Evolutionary conservation across 2,113 vertebrate species (phyloP), one percentile per base, ranked within the genome.

Genomic region (Alosa alosa): DNA sequence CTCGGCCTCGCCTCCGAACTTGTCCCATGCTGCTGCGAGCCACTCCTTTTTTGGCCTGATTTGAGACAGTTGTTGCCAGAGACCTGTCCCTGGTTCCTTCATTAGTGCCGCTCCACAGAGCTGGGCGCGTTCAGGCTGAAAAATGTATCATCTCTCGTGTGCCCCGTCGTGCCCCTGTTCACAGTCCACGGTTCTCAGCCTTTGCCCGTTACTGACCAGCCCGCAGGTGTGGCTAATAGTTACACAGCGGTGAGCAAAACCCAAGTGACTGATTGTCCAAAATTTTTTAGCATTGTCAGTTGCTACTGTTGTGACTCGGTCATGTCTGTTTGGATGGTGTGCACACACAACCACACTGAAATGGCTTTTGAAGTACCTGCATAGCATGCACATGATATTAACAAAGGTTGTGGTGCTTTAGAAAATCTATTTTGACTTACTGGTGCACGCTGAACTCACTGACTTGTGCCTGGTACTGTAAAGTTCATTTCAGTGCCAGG

Each of bases 101-200:
- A 90, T 93, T 94, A 92, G 91, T 90, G 81, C 88, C 86, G 89
- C 88, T 57, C 90, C 78, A 31, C 82, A 83, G 91, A 91, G 83
- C 86, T 57, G 39, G 83, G 84, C 64, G 82, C 15, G 44, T 89
- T 91, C 87, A 86, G 10, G 86, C 81, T 84, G 83, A 83, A 90
- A 91, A 93, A 93, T 83, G 78, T 86, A 84, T 88, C 89, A 90
- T 84, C 88, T 83, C 86, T 92, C 86, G 86, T 83, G 90, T 83
- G 90, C 60, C 91, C 22, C 57, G 22, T 92, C 83, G 91, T 89
- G 86, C 39, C 49, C 50, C 86, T 9, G n/a, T n/a, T 25, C n/a
- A 50, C 46, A 46, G 45, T 45, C 55, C 55, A 82, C 45, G 55
- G 36, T 41, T 31, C 64, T 25, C 64, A 68, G 25, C 31, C 64